Evolutionary conservation across 2,888 invertebrate species (phyloP).

Genomic region (Muschampia plurimacula): DNA sequence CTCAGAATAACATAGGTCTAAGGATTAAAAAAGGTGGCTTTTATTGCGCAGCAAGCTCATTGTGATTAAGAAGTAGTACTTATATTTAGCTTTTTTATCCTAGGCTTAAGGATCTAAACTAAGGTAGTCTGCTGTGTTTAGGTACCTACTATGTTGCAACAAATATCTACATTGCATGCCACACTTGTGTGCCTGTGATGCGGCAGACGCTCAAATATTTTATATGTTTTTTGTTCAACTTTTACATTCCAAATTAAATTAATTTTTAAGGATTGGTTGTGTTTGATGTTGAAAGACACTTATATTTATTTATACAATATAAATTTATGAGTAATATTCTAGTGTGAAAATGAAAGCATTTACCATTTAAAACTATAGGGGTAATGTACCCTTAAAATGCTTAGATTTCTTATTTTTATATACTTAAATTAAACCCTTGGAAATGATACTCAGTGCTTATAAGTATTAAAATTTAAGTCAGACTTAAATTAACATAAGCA

Average conservation of each 20-base stretch:
- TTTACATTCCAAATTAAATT: constrained; percentile 78
- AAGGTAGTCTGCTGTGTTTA: constrained; percentile 7
- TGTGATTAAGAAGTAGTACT: constrained; percentile 80
- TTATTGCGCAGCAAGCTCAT: constrained; percentile 73
- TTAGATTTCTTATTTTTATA: constrained; percentile 63
- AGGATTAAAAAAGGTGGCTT: constrained; percentile 50
- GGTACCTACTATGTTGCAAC: not conserved
- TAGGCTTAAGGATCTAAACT: constrained; percentile 65
- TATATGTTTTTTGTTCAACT: constrained; percentile 52
- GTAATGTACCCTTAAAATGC: constrained; percentile 35
- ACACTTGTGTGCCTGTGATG: not conserved
- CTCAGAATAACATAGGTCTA: constrained; percentile 83
- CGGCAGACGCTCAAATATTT: constrained; percentile 43
- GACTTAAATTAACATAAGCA: constrained; percentile 42
- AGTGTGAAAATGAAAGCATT: constrained; percentile 28
- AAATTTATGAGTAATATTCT: constrained; percentile 16
- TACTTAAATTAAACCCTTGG: constrained; percentile 56
- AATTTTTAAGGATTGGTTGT: constrained; percentile 69
- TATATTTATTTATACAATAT: constrained; percentile 30
- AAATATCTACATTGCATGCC: not conserved
- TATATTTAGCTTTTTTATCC: constrained; percentile 80
- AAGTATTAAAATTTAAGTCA: constrained; percentile 41
- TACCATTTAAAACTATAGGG: constrained; percentile 41
- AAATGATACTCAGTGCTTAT: constrained; percentile 21
- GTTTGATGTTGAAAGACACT: constrained; percentile 46